phyloP scores from a whole-genome alignment of 2,113 vertebrate species.

The Myanophis thanlyinensis region DNA sequence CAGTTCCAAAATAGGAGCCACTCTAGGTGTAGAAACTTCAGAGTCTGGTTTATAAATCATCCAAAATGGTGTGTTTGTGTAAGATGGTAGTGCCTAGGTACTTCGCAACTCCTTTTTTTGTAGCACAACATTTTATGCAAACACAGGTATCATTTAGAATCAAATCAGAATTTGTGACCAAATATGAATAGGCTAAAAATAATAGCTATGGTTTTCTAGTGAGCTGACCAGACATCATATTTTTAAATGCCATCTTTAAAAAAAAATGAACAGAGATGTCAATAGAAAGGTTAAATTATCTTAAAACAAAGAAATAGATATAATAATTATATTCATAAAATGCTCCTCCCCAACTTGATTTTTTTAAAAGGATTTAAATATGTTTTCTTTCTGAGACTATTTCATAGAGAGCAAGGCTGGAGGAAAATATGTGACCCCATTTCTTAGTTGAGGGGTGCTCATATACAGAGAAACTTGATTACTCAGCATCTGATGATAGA shows the following conservation, averaged over 20 bases:
- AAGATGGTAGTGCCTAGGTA: not conserved
- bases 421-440: slow-evolving; percentile 32
- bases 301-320: not conserved
- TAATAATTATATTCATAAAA: not conserved
- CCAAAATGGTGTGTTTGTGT: not conserved
- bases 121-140: not conserved
- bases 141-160: not conserved
- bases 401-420: slow-evolving; percentile 9
- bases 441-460: slow-evolving; percentile 1
- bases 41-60: not conserved
- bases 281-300: not conserved
- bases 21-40: not conserved
- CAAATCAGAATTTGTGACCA: not conserved
- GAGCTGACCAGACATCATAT: not conserved
- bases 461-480: slow-evolving; percentile 28
- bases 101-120: not conserved
- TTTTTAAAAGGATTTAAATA: slow-evolving; percentile 40
- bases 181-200: not conserved
- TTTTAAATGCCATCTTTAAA: not conserved
- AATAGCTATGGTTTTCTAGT: not conserved
- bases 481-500: slow-evolving; percentile 35
- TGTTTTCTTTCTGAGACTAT: slow-evolving; percentile 15
- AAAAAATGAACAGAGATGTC: not conserved
- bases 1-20: not conserved
- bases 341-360: not conserved